Conservation (phyloP, 1,140 invertebrate species). For the Brachionus koreanus region DNA sequence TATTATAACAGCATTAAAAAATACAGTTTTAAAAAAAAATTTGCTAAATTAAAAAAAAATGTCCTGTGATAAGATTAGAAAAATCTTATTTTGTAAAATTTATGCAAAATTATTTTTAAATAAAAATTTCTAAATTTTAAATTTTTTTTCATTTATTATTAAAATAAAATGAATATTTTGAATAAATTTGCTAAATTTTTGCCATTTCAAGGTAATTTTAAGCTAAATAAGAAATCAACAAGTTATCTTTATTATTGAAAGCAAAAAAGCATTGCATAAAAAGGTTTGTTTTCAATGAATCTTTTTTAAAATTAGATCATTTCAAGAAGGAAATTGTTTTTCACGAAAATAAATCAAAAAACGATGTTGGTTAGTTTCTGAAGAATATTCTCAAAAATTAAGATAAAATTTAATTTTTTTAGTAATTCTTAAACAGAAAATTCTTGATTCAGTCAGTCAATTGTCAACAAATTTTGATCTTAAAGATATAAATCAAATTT, state of each 20-base stretch:
- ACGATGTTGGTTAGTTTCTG: background rate
- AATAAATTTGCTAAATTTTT: background rate
- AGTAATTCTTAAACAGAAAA: conserved; percentile 1
- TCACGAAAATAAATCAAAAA: background rate
- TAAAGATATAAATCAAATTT: background rate
- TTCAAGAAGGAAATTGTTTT: conserved; percentile 10
- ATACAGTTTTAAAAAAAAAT: too few relatives aligned
- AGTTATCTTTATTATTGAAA: background rate
- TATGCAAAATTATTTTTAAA: background rate
- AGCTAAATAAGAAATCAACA: background rate
- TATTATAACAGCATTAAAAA: too few relatives aligned
- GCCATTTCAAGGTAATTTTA: background rate
- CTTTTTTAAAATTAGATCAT: conserved; percentile 34
- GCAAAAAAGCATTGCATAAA: background rate
- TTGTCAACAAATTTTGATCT: background rate
- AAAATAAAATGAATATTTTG: background rate
- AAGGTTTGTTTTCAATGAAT: conserved; percentile 16
- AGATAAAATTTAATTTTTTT: background rate
- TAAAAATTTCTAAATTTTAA: background rate
- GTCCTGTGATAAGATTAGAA: background rate
- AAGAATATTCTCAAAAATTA: background rate
- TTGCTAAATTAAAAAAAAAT: too few relatives aligned
- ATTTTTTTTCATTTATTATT: background rate
- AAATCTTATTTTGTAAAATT: background rate
- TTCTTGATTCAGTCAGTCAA: background rate